A percentile compares a stretch with the other conserved stretches of the same genome.
Evolutionary conservation across 1,140 invertebrate genomes (phyloP).

Genomic region (Tyrophagus putrescentiae): DNA sequence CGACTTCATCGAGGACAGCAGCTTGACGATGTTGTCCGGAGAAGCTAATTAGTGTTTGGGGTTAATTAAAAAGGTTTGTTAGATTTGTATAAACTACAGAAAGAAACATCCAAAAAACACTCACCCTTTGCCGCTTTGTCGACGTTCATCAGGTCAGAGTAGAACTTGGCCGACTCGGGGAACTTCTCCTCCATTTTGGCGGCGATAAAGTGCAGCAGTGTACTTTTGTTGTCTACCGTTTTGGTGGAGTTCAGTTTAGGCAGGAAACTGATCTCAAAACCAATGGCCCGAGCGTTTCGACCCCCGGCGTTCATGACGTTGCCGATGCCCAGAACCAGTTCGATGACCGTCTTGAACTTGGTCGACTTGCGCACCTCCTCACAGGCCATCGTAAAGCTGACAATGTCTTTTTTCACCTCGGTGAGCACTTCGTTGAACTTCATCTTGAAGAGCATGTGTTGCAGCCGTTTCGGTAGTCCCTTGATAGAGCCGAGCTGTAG

Average conservation of each 20-base stretch:
- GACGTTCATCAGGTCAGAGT: slow-evolving; percentile 72
- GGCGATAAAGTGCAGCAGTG: slow-evolving; percentile 79
- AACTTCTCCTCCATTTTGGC: slow-evolving; percentile 74
- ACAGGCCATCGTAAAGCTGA: slow-evolving; percentile 82
- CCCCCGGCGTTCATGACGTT: slow-evolving; percentile 46
- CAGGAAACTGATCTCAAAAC: slow-evolving; percentile 90
- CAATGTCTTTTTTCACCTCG: slow-evolving; percentile 89
- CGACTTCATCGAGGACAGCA: slow-evolving; percentile 66
- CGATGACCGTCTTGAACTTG: slow-evolving; percentile 76
- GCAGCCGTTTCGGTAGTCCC: slow-evolving; percentile 64
- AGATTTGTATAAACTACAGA: too few species aligned
- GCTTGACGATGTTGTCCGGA: slow-evolving; percentile 66
- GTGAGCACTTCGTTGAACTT: slow-evolving; percentile 61
- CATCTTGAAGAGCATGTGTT: slow-evolving; percentile 77
- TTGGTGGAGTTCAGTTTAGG: slow-evolving; percentile 76
- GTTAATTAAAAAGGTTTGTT: slow-evolving; percentile 3
- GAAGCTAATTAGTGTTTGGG: slow-evolving; percentile 30
- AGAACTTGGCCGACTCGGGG: slow-evolving; percentile 62
- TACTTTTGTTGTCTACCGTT: slow-evolving; percentile 78
- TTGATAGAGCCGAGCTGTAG: slow-evolving; percentile 59
- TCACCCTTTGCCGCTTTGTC: slow-evolving; percentile 36
- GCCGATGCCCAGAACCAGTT: slow-evolving; percentile 59
- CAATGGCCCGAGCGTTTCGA: slow-evolving; percentile 77
- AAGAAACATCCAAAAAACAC: too few species aligned
- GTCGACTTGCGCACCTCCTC: slow-evolving; percentile 78